Conservation (phyloP, 2,888 invertebrate genomes). For the Rhagonycha fulva region DNA sequence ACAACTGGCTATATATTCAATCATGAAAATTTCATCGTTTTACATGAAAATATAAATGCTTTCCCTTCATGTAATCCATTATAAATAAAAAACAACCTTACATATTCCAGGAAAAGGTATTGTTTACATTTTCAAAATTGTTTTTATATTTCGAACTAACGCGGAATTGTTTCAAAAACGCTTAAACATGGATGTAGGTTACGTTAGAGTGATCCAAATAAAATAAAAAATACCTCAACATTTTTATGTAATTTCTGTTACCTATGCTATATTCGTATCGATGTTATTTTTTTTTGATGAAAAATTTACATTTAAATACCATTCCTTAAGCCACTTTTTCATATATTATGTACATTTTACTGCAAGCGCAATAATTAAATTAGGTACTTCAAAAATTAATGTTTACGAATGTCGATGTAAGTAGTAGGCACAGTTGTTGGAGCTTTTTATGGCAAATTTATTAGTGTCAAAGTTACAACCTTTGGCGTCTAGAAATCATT, state of each 20-base stretch:
- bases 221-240: not conserved
- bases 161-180: not conserved
- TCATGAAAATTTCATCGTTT: not conserved
- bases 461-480: not conserved
- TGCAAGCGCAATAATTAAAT: not conserved
- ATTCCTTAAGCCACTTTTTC: not conserved
- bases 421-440: not conserved
- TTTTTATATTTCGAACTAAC: not conserved
- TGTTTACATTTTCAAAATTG: not conserved
- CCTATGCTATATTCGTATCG: not conserved
- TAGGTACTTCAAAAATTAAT: not conserved
- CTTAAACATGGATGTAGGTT: not conserved
- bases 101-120: not conserved
- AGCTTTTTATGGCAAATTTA: conserved; percentile 3
- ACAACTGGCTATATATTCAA: not conserved
- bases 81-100: not conserved
- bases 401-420: not conserved
- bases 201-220: not conserved
- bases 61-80: not conserved
- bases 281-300: too few relatives aligned
- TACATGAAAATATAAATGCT: not conserved
- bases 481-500: conserved; percentile 1
- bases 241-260: not conserved
- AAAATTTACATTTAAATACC: not conserved
- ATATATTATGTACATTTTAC: not conserved